phyloP scores from a whole-genome alignment of 2,797 vertebrate species.

The Phyllotis vaccarum region DNA sequence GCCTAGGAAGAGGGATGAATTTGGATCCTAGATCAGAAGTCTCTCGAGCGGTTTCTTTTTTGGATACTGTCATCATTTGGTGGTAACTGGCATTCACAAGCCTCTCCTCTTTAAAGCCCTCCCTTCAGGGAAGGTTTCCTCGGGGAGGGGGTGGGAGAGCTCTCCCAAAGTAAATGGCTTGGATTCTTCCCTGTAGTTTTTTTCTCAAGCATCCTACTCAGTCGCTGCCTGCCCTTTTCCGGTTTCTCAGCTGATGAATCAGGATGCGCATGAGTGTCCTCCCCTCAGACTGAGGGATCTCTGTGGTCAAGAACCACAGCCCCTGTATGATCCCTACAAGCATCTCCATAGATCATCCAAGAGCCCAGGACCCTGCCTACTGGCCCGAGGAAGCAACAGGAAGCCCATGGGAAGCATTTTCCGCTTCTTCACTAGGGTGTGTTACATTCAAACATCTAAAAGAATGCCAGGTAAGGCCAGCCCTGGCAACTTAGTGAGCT shows the following conservation, averaged over 20 bases:
- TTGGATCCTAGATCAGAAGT: constrained; percentile 4
- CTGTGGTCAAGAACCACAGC: constrained; percentile 34
- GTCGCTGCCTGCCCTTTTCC: constrained; percentile 20
- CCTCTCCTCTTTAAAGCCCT: neutral
- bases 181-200: neutral
- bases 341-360: neutral
- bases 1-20: neutral
- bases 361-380: neutral
- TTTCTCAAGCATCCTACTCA: constrained; percentile 1
- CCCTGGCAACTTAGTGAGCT: neutral
- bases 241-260: constrained; percentile 34
- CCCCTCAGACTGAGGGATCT: constrained; percentile 18
- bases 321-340: neutral
- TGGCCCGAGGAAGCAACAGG: neutral
- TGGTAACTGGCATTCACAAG: neutral
- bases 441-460: neutral
- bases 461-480: neutral
- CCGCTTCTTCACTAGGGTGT: neutral
- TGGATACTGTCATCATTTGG: neutral
- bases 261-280: neutral
- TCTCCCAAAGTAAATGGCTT: neutral
- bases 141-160: too few relatives aligned
- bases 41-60: constrained; percentile 6
- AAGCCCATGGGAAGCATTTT: neutral
- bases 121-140: neutral